A percentile compares a stretch with the other conserved stretches of the same genome.
Evolutionary conservation across 1,140 invertebrate species (phyloP).

Genomic region (Harlomillsia oculata): DNA sequence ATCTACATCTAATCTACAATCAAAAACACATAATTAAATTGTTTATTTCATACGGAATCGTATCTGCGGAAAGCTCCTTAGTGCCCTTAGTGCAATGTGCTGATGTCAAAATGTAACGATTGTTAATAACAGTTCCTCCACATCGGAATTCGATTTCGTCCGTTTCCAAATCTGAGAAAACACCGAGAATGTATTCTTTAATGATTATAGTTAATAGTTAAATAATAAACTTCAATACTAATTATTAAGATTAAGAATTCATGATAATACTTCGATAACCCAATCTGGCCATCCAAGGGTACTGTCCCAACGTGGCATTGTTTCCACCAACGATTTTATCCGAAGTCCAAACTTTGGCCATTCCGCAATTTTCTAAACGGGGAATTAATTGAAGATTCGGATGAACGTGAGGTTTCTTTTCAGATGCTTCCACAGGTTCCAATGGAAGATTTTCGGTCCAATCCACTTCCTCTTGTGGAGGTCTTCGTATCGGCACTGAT

Average conservation of each 20-base stretch:
- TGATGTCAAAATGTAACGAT: slow-evolving; percentile 24
- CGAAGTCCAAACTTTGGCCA: background rate
- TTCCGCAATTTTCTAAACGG: background rate
- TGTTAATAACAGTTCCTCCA: slow-evolving; percentile 6
- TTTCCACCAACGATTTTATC: background rate
- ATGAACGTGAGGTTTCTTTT: background rate
- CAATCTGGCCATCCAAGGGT: slow-evolving; percentile 1
- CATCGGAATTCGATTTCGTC: background rate
- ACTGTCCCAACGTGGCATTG: background rate
- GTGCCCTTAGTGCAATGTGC: slow-evolving; percentile 19
- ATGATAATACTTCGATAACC: slow-evolving; percentile 8
- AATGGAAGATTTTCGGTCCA: background rate
- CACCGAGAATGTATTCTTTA: background rate
- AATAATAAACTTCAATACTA: too few species aligned
- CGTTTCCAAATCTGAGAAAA: background rate
- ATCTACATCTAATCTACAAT: too few species aligned
- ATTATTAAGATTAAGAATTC: too few species aligned
- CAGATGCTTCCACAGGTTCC: background rate
- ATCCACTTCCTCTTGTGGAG: background rate
- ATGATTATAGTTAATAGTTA: too few species aligned
- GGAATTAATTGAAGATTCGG: background rate
- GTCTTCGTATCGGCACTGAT: too few species aligned
- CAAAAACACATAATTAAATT: too few species aligned
- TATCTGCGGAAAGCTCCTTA: too few species aligned
- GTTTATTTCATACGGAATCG: too few species aligned